These are phyloP conservation scores for Calliphora vicina DNA, from an alignment of 1,140 invertebrate species.

Conservation along the genomic window DNA sequence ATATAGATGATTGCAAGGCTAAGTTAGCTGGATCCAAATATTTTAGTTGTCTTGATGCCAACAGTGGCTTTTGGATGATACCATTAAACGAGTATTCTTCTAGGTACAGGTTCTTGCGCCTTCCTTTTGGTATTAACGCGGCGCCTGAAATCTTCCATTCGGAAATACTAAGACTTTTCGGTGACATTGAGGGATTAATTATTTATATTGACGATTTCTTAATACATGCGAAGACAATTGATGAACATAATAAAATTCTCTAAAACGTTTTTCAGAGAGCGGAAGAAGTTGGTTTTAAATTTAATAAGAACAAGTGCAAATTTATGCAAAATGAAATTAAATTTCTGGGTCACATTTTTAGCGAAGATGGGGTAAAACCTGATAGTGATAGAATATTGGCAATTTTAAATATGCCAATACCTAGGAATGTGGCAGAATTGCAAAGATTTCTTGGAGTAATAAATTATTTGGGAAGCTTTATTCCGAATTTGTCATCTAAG, in stretches of 20 bases:
- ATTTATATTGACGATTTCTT: conserved; percentile 57
- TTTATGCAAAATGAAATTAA: conserved; percentile 49
- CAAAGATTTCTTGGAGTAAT: conserved; percentile 46
- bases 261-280: conserved; percentile 29
- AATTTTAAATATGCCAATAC: conserved; percentile 45
- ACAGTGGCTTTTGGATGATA: no score
- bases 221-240: conserved; percentile 38
- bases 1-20: no score
- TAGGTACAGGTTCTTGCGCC: no score
- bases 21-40: no score
- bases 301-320: conserved; percentile 11
- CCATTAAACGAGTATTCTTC: no score
- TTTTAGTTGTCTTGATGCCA: no score
- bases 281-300: conserved; percentile 17
- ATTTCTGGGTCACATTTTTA: conserved; percentile 51
- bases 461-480: conserved; percentile 47
- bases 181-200: conserved; percentile 51
- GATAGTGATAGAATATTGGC: conserved; percentile 46
- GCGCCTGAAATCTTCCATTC: conserved; percentile 57
- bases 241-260: conserved; percentile 45
- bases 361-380: conserved; percentile 40
- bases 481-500: conserved; percentile 48
- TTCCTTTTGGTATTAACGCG: conserved; percentile 63
- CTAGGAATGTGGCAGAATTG: conserved; percentile 50
- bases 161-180: conserved; percentile 46